Evolutionary conservation across 2,797 vertebrate genomes (phyloP), one percentile per base, ranked within the genome.

Genomic region (Chaetodon trifasciatus): DNA sequence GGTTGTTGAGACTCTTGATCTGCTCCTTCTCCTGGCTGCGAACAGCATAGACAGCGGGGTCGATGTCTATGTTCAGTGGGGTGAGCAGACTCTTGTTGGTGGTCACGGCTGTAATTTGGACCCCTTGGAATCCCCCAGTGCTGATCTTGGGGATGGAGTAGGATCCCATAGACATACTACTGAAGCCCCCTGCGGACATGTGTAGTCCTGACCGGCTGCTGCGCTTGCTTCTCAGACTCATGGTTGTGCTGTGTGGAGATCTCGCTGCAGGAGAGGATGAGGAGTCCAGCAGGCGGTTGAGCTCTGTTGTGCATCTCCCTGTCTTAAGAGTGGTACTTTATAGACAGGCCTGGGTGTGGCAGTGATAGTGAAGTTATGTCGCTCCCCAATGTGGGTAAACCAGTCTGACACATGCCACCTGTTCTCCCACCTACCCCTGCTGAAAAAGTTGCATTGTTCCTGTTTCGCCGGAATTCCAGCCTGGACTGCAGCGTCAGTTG

Each of bases 1-100:
- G 96, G 86, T 98, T 96, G 94, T 99, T 99, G 64, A 99, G 96
- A 0, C 8, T 87, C 94, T 97, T 98, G 91, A 99, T 98, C 90
- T 99, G 95, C 50, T 98, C 97, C 88, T 97, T 98, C 92, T 99
- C 98, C 67, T 96, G 91, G 69, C 68, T 94, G 47, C 95, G 93
- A 19, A 97, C 93, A 0, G 70, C 86, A 68, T 97, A 96, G 79
- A 98, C 71, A 0, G 2, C 69, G 19, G 94, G 94, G 79, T 95
- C 94, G 1, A 96, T 87, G 47, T 90, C 79, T 0, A 94, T 4
- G 0, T 90, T 85, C 28, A 96, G 8, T 1, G 97, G 97, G 0
- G 53, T 89, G 81, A 98, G 93, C 79, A 98, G 95, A 87, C 79
- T 96, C 82, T 74, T 90, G 92, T 97, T 95, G 64, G 96, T 40